These are phyloP conservation scores for Platyscapa corneri DNA, from an alignment of 1,140 invertebrate genomes.

Conservation along the genomic window DNA sequence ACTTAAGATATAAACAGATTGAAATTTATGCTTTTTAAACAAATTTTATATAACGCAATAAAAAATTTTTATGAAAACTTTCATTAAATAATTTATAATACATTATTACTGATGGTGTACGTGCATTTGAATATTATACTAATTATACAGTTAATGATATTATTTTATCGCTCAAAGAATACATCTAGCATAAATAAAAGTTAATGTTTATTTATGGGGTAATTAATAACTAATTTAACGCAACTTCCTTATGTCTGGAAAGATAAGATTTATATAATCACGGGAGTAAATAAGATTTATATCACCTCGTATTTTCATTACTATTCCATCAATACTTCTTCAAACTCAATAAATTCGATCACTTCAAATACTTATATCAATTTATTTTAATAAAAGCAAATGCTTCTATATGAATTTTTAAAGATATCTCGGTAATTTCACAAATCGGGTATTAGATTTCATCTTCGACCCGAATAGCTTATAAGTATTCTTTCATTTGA, in stretches of 20 bases:
- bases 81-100: background rate
- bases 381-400: background rate
- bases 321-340: background rate
- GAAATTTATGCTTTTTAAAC: background rate
- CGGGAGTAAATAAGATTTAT: background rate
- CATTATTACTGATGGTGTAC: too few species aligned
- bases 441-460: background rate
- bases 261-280: too few species aligned
- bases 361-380: background rate
- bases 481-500: background rate
- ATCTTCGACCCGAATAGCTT: background rate
- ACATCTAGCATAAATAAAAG: too few species aligned
- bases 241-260: background rate
- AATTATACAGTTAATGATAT: too few species aligned
- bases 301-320: conserved; percentile 26
- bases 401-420: background rate
- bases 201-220: too few species aligned
- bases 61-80: background rate
- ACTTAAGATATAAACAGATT: background rate
- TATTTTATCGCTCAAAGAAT: too few species aligned
- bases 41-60: background rate
- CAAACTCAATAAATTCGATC: conserved; percentile 4
- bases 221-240: background rate
- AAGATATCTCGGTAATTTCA: background rate
- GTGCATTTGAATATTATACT: too few species aligned